These are phyloP conservation scores for Eulemur mongoz DNA, from an alignment of 2,797 vertebrate genomes.

Conservation along the genomic window DNA sequence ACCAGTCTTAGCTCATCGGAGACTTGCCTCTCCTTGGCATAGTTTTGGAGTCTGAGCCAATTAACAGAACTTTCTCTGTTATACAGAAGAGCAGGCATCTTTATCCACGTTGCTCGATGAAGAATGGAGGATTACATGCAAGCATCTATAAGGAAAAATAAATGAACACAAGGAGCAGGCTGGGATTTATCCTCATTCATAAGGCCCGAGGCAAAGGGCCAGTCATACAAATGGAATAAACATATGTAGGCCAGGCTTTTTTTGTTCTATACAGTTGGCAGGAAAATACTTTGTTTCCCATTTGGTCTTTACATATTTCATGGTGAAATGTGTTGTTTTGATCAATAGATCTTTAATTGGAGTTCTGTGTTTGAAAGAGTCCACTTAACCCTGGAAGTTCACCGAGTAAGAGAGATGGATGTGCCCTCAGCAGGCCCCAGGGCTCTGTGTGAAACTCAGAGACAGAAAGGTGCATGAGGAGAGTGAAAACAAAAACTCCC, in stretches of 20 bases:
- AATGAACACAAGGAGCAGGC: not conserved
- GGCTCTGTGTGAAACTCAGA: not conserved
- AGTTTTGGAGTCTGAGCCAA: not conserved
- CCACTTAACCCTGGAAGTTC: not conserved
- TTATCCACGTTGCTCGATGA: slow-evolving; percentile 9
- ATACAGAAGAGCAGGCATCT: not conserved
- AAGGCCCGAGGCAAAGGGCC: slow-evolving; percentile 63
- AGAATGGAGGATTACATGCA: not conserved
- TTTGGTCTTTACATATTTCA: slow-evolving; percentile 70
- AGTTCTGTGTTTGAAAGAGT: slow-evolving; percentile 46
- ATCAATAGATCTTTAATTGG: slow-evolving; percentile 68
- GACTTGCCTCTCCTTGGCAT: not conserved
- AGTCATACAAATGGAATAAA: slow-evolving; percentile 69
- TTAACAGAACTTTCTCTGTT: not conserved
- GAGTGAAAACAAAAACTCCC: not conserved
- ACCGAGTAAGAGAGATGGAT: not conserved
- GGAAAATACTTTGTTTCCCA: slow-evolving; percentile 58
- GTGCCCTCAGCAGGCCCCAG: not conserved
- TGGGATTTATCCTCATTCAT: slow-evolving; percentile 62
- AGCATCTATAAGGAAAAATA: not conserved
- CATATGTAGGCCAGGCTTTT: slow-evolving; percentile 62
- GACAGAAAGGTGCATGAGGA: not conserved
- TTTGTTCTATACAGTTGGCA: slow-evolving; percentile 61
- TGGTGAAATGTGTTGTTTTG: slow-evolving; percentile 71
- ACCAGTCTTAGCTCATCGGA: not conserved